Percentiles rank a stretch among this genome's conserved stretches.
These are phyloP conservation scores for Anguilla obscura DNA, from an alignment of 2,797 vertebrate genomes.

Conservation along the genomic window DNA sequence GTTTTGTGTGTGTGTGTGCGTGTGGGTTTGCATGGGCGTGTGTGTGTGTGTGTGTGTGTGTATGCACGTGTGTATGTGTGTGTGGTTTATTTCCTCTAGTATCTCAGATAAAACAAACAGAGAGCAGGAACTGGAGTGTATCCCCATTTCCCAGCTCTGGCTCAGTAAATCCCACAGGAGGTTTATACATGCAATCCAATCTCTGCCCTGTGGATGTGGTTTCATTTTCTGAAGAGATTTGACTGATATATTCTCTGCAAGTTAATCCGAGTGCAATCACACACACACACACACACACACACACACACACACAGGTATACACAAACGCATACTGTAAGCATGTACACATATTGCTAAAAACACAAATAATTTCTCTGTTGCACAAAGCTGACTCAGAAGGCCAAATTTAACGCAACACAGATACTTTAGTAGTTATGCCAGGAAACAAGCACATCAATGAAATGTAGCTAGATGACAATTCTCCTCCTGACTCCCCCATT, in stretches of 20 bases:
- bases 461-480: conserved; percentile 27
- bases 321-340: neutral
- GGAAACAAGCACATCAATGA: neutral
- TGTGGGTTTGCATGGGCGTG: neutral
- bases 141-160: neutral
- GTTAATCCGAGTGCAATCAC: neutral
- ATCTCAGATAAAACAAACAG: conserved; percentile 29
- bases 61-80: conserved; percentile 16
- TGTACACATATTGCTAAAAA: neutral
- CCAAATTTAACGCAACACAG: neutral
- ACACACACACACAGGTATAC: neutral
- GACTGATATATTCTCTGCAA: neutral
- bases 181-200: neutral
- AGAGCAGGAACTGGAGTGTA: neutral
- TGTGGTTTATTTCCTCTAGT: conserved; percentile 9
- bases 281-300: conserved; percentile 6
- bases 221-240: conserved; percentile 20
- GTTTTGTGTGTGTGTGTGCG: neutral
- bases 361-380: neutral
- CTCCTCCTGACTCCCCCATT: neutral
- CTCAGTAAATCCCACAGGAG: conserved; percentile 15
- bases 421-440: neutral
- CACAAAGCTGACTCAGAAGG: neutral
- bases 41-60: conserved; percentile 13
- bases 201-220: conserved; percentile 20